Evolutionary conservation across 2,797 vertebrate species (phyloP).

Genomic region (Nasua narica): DNA sequence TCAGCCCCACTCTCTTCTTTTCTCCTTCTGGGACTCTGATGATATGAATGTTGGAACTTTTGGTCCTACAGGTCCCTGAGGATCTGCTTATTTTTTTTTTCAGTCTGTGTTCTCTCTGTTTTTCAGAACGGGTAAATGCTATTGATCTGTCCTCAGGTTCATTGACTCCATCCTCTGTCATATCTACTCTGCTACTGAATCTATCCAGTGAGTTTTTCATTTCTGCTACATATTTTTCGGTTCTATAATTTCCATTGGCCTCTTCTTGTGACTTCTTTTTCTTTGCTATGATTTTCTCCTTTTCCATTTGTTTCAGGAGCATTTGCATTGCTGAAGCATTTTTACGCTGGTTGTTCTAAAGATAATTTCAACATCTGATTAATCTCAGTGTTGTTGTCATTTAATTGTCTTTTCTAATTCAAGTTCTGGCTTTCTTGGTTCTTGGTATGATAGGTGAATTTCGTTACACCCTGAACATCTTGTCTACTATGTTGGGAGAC

Average conservation of each 20-base stretch:
- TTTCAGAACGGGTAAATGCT: not conserved
- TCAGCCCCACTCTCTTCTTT: not conserved
- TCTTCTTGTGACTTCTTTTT: not conserved
- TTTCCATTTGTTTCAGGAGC: not conserved
- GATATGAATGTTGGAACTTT: not conserved
- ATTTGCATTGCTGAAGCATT: not conserved
- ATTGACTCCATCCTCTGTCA: not conserved
- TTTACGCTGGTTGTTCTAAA: not conserved
- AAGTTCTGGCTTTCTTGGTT: not conserved
- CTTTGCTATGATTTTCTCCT: not conserved
- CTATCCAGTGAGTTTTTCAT: not conserved
- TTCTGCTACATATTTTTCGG: not conserved
- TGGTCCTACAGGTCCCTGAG: not conserved
- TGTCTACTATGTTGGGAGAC: not conserved
- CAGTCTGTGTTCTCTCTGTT: not conserved
- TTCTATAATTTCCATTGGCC: not conserved
- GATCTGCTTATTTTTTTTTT: not conserved
- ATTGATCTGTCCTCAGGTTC: not conserved
- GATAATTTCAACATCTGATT: not conserved
- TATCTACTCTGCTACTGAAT: not conserved
- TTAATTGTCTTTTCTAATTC: not conserved
- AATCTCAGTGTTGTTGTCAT: not conserved
- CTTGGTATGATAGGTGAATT: not conserved
- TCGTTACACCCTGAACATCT: not conserved
- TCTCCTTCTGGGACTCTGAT: not conserved